A percentile compares a stretch with the other conserved stretches of the same genome.
These are phyloP conservation scores for Phyllotreta striolata DNA, from an alignment of 2,888 invertebrate genomes.

Conservation along the genomic window DNA sequence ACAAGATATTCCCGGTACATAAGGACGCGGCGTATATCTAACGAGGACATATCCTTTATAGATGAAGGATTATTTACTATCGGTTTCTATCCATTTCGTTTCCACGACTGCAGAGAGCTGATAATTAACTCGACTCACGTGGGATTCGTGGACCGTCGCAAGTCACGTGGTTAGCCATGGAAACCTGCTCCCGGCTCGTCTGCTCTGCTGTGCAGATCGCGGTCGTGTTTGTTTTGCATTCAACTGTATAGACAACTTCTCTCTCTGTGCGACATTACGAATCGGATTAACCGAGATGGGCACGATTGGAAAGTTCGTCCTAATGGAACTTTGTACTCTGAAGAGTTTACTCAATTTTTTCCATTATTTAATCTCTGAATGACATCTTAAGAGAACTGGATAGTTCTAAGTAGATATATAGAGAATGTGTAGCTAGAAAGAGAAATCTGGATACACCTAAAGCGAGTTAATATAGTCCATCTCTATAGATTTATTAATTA, in stretches of 20 bases:
- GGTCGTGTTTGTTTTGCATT: slow-evolving; percentile 28
- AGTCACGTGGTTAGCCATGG: slow-evolving; percentile 35
- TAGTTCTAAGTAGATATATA: too few species aligned
- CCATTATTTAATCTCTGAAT: not conserved
- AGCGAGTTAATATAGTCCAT: not conserved
- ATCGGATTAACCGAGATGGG: slow-evolving; percentile 25
- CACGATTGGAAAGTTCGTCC: not conserved
- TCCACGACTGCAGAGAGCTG: slow-evolving; percentile 46
- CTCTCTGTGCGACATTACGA: slow-evolving; percentile 13
- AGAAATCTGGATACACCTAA: not conserved
- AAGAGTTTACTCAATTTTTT: not conserved
- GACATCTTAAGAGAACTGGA: not conserved
- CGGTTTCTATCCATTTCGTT: slow-evolving; percentile 37
- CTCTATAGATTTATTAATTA: slow-evolving; percentile 26
- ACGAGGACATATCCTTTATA: slow-evolving; percentile 20
- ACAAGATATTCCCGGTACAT: too few species aligned
- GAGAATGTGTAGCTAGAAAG: too few species aligned
- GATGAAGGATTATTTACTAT: slow-evolving; percentile 31
- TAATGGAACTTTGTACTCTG: not conserved
- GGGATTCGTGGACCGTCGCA: slow-evolving; percentile 50
- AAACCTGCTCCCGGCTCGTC: slow-evolving; percentile 18
- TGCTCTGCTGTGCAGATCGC: slow-evolving; percentile 19
- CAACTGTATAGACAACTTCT: not conserved
- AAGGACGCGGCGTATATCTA: not conserved
- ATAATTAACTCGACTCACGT: slow-evolving; percentile 55